Evolutionary conservation across 1,140 invertebrate genomes (phyloP), one percentile per base, ranked within the genome.

Genomic region (Platyscapa corneri): DNA sequence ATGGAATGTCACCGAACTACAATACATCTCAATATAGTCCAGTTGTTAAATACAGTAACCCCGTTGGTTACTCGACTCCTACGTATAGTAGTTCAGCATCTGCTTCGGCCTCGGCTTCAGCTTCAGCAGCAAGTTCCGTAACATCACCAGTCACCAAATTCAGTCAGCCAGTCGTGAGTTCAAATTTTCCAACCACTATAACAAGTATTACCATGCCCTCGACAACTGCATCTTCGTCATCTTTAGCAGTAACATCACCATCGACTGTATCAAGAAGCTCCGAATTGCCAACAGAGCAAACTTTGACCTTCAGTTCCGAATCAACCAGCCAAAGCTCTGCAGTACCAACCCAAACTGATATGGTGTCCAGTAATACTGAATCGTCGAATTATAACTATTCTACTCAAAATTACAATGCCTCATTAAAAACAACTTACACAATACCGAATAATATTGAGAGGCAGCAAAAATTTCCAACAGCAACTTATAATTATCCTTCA

Each of bases 201-300:
- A 32, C 78, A 75, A 85, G 78, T 85, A 81, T n/a, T 81, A 85
- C 56, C 34, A 49, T 81, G 39, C 78, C 67, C 65, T 64, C 70
- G 78, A 34, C 84, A 82, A 86, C 72, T 86, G 72, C 79, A 86
- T 86, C 72, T 77, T 82, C 79, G n/a, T 86, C 84, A 67, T 86
- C 67, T 86, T 82, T 70, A 82, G 46, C 74, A 82, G 72, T 82
- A 82, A 86, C 72, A n/a, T 42, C 70, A 32, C 6, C 72, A 18
- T 34, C 30, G 14, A 70, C 20, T 74, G 10, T 34, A 14, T 34
- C 67, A 64, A 64, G 14, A 1, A 53, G 20, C 14, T 75, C 67
- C 14, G 67, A 49, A 10, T 65, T 20, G 14, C 23, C 10, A 30
- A 56, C 46, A 12, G 32, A 53, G 8, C 10, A 23, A 39, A 39